These are phyloP conservation scores for Eremobia ochroleuca DNA, from an alignment of 2,888 invertebrate genomes.

Conservation along the genomic window DNA sequence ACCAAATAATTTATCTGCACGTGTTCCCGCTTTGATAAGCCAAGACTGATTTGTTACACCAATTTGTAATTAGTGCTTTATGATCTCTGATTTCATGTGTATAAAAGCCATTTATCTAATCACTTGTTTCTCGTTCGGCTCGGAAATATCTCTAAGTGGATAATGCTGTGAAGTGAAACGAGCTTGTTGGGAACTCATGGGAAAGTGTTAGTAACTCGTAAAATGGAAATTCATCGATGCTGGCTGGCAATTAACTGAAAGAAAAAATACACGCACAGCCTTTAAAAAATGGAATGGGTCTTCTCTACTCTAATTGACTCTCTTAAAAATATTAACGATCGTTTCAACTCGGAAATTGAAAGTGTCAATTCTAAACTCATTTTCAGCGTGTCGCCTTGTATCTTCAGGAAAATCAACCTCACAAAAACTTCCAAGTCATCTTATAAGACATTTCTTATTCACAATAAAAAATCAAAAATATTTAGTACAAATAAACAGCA, in stretches of 20 bases:
- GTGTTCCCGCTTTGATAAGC: constrained; percentile 65
- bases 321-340: background rate
- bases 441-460: constrained; percentile 24
- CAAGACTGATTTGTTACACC: constrained; percentile 67
- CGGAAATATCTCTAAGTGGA: constrained; percentile 55
- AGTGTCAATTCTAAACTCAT: constrained; percentile 15
- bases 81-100: constrained; percentile 67
- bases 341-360: constrained; percentile 29
- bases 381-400: background rate
- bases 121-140: constrained; percentile 62
- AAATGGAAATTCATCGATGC: constrained; percentile 49
- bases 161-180: constrained; percentile 56
- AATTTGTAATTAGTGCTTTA: constrained; percentile 70
- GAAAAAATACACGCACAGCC: constrained; percentile 1
- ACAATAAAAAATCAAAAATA: constrained; percentile 55
- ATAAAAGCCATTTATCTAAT: constrained; percentile 64
- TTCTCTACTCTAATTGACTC: background rate
- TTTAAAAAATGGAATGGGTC: background rate
- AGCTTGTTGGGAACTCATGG: constrained; percentile 59
- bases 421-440: background rate
- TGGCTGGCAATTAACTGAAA: constrained; percentile 50
- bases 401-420: constrained; percentile 20
- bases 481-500: constrained; percentile 61
- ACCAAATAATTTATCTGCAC: constrained; percentile 67
- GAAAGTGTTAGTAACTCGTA: constrained; percentile 63